phyloP scores from a whole-genome alignment of 1,140 invertebrate genomes.

The Papilio helenus region DNA sequence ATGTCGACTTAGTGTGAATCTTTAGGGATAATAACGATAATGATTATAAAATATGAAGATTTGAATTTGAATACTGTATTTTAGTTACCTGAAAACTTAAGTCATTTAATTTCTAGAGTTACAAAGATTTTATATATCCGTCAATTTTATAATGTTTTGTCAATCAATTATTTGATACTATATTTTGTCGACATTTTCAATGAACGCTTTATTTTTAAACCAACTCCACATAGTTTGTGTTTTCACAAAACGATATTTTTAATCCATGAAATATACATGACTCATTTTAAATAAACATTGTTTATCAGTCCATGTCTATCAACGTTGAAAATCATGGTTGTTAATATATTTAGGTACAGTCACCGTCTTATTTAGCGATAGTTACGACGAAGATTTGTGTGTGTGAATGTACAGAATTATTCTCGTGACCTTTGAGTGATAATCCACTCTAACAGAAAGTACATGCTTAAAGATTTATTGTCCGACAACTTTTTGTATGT shows the following conservation, averaged over 20 bases:
- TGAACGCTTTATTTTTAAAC: no score
- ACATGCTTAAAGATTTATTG: not conserved
- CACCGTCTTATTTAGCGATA: conserved; percentile 10
- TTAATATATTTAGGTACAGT: conserved; percentile 28
- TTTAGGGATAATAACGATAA: not conserved
- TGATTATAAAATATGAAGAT: no score
- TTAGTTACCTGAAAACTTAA: no score
- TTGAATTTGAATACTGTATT: no score
- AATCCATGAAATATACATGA: no score
- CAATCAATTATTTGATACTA: no score
- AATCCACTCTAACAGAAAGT: conserved; percentile 16
- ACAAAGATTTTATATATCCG: no score
- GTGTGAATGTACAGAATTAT: conserved; percentile 6
- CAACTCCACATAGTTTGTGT: no score
- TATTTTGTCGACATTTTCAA: no score
- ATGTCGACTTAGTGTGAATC: not conserved
- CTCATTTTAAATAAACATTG: not conserved
- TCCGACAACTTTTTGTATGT: no score
- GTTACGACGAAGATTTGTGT: conserved; percentile 12
- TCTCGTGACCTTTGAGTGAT: conserved; percentile 26
- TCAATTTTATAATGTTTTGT: no score
- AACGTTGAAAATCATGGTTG: not conserved
- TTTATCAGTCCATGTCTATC: not conserved
- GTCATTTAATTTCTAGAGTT: not conserved
- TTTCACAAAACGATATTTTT: no score